phyloP scores from a whole-genome alignment of 1,140 invertebrate genomes.

The Cotesia typhae region DNA sequence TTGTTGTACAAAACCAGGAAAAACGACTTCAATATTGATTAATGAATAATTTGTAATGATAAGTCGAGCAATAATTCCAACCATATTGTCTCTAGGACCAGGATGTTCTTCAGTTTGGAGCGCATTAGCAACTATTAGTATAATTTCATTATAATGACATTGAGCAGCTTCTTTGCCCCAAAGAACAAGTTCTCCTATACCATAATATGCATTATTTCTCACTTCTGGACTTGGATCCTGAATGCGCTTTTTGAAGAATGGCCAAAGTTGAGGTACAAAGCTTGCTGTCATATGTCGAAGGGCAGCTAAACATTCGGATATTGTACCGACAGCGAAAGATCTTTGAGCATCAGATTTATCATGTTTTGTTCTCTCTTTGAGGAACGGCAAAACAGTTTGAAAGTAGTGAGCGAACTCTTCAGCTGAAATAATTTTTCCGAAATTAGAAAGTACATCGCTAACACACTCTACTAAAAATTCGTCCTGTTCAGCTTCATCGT shows the following conservation, averaged over 20 bases:
- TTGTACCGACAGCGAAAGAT: constrained; percentile 76
- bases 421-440: constrained; percentile 72
- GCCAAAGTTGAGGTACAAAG: constrained; percentile 72
- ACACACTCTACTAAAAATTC: constrained; percentile 78
- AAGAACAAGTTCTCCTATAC: constrained; percentile 76
- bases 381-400: constrained; percentile 67
- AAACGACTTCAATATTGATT: constrained; percentile 75
- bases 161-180: constrained; percentile 71
- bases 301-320: constrained; percentile 76
- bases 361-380: constrained; percentile 18
- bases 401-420: constrained; percentile 76
- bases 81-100: constrained; percentile 78
- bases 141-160: constrained; percentile 71
- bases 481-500: constrained; percentile 78
- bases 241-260: constrained; percentile 70
- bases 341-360: constrained; percentile 69
- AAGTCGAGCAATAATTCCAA: constrained; percentile 78
- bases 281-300: constrained; percentile 67
- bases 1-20: constrained; percentile 76
- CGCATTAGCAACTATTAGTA: constrained; percentile 73
- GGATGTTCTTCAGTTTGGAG: constrained; percentile 71
- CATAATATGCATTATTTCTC: constrained; percentile 80
- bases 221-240: constrained; percentile 75
- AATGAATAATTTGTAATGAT: constrained; percentile 72
- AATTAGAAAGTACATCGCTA: constrained; percentile 77